Percentiles rank a stretch among this genome's conserved stretches.
These are phyloP conservation scores for Monochamus saltuarius DNA, from an alignment of 1,140 invertebrate species.

Conservation along the genomic window DNA sequence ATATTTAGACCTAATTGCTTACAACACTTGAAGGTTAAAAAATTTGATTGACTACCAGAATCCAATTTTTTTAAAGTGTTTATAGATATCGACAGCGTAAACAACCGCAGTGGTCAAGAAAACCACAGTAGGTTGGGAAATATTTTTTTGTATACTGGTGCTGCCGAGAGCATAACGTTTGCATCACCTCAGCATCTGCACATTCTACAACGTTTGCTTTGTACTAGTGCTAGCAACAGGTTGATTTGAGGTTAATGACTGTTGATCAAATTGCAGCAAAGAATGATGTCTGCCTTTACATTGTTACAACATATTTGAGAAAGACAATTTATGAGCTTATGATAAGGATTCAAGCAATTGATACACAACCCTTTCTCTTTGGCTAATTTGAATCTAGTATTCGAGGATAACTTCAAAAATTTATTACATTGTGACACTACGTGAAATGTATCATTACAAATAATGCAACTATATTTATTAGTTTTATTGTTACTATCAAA, in stretches of 20 bases:
- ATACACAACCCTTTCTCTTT: not conserved
- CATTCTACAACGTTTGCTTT: not conserved
- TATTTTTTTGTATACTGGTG: not conserved
- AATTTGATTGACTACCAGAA: conserved; percentile 1
- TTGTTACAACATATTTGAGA: not conserved
- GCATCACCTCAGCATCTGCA: not conserved
- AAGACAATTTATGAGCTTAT: not conserved
- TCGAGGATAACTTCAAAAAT: not conserved
- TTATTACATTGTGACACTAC: not conserved
- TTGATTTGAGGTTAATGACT: no score
- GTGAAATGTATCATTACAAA: not conserved
- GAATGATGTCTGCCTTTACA: not conserved
- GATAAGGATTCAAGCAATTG: not conserved
- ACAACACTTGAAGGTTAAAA: conserved; percentile 4
- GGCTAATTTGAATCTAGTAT: not conserved
- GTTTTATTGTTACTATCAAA: not conserved
- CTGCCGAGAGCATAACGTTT: not conserved
- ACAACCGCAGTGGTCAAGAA: conserved; percentile 7
- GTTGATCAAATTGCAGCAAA: not conserved
- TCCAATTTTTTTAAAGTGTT: not conserved
- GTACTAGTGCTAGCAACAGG: no score
- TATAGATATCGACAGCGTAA: not conserved
- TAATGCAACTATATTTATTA: not conserved
- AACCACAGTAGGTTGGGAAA: not conserved
- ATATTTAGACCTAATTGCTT: conserved; percentile 1